Conservation (phyloP, 30 jellyfish, hydroid and myxozoan genomes). For the Sanderia malayensis region DNA sequence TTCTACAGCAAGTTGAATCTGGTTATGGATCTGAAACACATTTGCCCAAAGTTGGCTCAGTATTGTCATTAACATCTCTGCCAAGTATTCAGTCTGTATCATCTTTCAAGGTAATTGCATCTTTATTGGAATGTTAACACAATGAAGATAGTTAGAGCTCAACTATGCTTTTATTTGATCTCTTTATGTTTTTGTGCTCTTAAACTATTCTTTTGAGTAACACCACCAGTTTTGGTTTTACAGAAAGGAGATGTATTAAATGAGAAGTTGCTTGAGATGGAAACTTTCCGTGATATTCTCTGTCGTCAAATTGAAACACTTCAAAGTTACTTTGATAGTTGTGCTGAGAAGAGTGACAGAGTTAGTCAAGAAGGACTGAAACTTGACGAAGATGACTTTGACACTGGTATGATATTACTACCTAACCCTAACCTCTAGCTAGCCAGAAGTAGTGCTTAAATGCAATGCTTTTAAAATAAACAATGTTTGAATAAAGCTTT, state of each 20-base stretch:
- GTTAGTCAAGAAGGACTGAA: slow-evolving; percentile 46
- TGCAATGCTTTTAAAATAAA: too few species aligned
- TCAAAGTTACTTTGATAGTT: slow-evolving; percentile 77
- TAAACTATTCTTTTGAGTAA: too few species aligned
- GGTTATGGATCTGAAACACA: slow-evolving; percentile 98
- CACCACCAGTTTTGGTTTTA: too few species aligned
- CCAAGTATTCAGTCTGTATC: slow-evolving; percentile 92
- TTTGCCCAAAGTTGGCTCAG: slow-evolving; percentile 92
- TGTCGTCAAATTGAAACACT: slow-evolving; percentile 91
- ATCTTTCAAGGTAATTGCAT: slow-evolving; percentile 88
- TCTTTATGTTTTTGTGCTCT: too few species aligned
- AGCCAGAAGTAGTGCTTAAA: too few species aligned
- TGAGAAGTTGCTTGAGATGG: slow-evolving; percentile 92
- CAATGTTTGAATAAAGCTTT: too few species aligned
- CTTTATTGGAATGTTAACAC: too few species aligned
- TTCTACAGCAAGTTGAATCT: slow-evolving; percentile 83
- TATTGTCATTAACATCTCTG: slow-evolving; percentile 71
- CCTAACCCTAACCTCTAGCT: too few species aligned
- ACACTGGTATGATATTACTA: slow-evolving; percentile 70
- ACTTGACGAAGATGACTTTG: slow-evolving; percentile 75
- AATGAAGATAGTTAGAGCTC: too few species aligned
- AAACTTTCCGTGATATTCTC: slow-evolving; percentile 88
- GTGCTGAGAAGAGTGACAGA: slow-evolving; percentile 75
- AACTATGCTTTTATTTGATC: too few species aligned
- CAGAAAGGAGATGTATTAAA: slow-evolving; percentile 86